Conservation (phyloP, 1,140 invertebrate species). For the Papilio aristodemus region DNA sequence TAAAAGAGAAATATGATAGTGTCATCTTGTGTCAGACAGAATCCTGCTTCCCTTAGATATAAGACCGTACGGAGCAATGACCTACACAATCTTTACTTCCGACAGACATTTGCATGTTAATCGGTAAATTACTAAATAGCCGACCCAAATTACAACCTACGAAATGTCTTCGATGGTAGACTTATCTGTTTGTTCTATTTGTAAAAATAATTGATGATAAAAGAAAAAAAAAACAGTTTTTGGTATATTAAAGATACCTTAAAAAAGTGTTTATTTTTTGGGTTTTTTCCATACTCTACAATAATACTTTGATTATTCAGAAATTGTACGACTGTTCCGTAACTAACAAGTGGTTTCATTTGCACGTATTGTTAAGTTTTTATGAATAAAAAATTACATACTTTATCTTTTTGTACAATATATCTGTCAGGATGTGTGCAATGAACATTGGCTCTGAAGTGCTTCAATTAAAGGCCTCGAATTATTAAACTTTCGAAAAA, state of each 20-base stretch:
- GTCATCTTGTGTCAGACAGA: conserved; percentile 45
- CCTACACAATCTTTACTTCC: conserved; percentile 46
- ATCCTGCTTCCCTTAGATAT: conserved; percentile 38
- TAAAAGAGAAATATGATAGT: conserved; percentile 71
- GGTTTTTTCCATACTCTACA: too few species aligned
- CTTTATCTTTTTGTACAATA: too few species aligned
- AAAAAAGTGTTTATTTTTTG: background rate
- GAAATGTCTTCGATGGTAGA: conserved; percentile 37
- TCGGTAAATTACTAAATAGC: conserved; percentile 35
- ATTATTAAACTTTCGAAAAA: too few species aligned
- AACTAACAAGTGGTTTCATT: background rate
- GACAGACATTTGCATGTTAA: conserved; percentile 46
- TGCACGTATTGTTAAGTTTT: background rate
- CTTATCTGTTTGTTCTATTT: background rate
- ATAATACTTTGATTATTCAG: too few species aligned
- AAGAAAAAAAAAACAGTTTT: background rate
- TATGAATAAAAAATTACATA: too few species aligned
- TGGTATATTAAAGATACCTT: too few species aligned
- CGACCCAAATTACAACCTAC: background rate
- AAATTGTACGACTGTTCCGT: too few species aligned
- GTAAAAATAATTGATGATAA: background rate
- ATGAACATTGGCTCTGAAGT: too few species aligned
- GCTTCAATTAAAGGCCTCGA: too few species aligned
- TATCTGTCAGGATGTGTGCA: too few species aligned
- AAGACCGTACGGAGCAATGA: conserved; percentile 47